phyloP scores from a whole-genome alignment of 2,888 invertebrate genomes.

The Doris montereyensis region DNA sequence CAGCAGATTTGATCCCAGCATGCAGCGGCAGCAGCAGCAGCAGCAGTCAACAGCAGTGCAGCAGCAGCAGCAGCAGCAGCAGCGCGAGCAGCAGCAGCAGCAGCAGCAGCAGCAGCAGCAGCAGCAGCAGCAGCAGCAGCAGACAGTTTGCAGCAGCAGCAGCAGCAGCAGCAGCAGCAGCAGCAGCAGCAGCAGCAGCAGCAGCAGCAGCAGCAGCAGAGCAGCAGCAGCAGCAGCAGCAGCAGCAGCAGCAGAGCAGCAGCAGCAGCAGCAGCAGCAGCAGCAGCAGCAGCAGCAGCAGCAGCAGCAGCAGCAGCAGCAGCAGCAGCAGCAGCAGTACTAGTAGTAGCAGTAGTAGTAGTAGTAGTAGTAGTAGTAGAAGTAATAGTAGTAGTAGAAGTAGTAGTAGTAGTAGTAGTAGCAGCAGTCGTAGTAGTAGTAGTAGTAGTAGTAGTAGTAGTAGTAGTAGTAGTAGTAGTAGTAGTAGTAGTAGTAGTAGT shows the following conservation, averaged over 20 bases:
- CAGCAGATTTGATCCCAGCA: neutral
- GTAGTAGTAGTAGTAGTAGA: too few species aligned
- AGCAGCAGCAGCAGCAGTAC: constrained; percentile 1
- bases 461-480: constrained; percentile 14
- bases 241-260: neutral
- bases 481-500: constrained; percentile 22
- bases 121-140: constrained; percentile 24
- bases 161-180: constrained; percentile 29
- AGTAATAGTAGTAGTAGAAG: too few species aligned
- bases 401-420: too few species aligned
- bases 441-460: constrained; percentile 6
- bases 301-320: constrained; percentile 22
- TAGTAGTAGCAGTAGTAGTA: too few species aligned
- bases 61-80: neutral
- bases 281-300: constrained; percentile 23
- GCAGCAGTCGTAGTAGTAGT: too few species aligned
- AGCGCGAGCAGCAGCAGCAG: neutral
- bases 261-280: constrained; percentile 9
- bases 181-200: constrained; percentile 19
- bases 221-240: neutral
- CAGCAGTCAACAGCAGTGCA: neutral
- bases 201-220: too few species aligned
- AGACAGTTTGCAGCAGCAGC: neutral
- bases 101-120: constrained; percentile 5
- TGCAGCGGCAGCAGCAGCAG: neutral